Base-by-base conservation (phyloP, 2,888 invertebrate genomes). In the Sarcophaga caerulescens region DNA sequence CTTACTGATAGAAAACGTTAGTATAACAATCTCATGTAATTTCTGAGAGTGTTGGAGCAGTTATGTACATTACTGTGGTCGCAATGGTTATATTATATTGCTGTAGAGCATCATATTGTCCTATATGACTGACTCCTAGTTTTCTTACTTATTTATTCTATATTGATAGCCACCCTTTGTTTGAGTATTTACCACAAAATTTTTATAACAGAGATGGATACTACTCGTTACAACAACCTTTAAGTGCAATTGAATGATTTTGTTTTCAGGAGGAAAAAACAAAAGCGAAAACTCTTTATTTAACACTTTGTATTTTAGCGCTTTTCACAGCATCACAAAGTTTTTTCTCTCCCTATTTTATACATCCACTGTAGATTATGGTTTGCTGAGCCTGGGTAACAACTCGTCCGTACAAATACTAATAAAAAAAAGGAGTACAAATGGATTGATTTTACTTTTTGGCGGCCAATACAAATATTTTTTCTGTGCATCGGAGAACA, bases 161-260 rank as follows among this genome's bases (percentile, higher is more conserved):
- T 65, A 69, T 75, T 79, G 59, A 75, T 59, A 68, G 68, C 23
- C 21, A 45, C 47, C 17, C 52, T 52, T 52, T 52, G 17, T 14
- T 76, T 44, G 2, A 1, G 10, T 57, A 70, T 3, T 57, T 63
- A 21, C 14, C 4, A 25, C 65, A 8, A 14, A 35, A 52, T 52
- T 52, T 52, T 52, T 52, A 52, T 14, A 14, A 12, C 12, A 17
- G 12, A 12, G 14, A 52, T 59, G 82, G 35, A 45, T 45, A 77
- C 76, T 45, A 77, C 76, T 77, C 65, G 65, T 71, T 74, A 63
- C 75, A 79, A 85, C 77, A 71, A 70, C 59, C 65, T 84, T 81
- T 77, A 80, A 86, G 80, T 86, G 73, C 80, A 84, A 73, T 69
- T 74, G 85, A 86, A 73, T 86, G 70, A 66, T 82, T 85, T 81